phyloP scores from a whole-genome alignment of 2,888 invertebrate genomes.

The Abrostola tripartita region DNA sequence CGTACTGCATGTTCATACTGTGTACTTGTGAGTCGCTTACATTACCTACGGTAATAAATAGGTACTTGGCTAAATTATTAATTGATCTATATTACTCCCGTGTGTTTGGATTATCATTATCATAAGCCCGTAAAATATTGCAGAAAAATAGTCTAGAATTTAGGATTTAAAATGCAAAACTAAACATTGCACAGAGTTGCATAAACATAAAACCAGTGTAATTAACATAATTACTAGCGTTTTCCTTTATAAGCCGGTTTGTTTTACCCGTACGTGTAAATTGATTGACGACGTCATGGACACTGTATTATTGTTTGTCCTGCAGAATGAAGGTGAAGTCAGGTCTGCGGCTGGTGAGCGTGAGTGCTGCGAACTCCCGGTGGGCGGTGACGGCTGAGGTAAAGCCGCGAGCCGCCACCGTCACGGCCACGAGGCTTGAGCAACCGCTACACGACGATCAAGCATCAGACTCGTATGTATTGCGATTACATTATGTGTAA shows the following conservation, averaged over 20 bases:
- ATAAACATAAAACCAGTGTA: too few relatives aligned
- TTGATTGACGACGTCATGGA: conserved; percentile 14
- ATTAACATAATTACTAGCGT: not conserved
- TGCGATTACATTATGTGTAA: too few relatives aligned
- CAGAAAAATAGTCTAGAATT: too few relatives aligned
- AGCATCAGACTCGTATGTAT: conserved; percentile 75
- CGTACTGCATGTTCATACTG: too few relatives aligned
- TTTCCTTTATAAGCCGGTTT: conserved; percentile 6
- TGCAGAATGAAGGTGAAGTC: conserved; percentile 96
- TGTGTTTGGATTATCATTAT: too few relatives aligned
- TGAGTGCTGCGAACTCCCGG: conserved; percentile 91
- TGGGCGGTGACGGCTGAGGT: conserved; percentile 97
- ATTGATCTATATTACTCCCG: too few relatives aligned
- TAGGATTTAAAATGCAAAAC: too few relatives aligned
- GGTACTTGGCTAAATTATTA: too few relatives aligned
- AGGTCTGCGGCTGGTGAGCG: conserved; percentile 95
- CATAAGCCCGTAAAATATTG: too few relatives aligned
- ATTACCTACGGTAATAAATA: too few relatives aligned
- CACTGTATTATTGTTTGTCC: conserved; percentile 30
- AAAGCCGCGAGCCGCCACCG: conserved; percentile 95
- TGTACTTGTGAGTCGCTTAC: too few relatives aligned
- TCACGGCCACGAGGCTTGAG: conserved; percentile 92
- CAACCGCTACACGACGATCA: conserved; percentile 81
- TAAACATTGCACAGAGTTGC: too few relatives aligned
- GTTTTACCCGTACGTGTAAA: conserved; percentile 13